Evolutionary conservation across 2,113 vertebrate genomes (phyloP).

Genomic region (Psophia crepitans): DNA sequence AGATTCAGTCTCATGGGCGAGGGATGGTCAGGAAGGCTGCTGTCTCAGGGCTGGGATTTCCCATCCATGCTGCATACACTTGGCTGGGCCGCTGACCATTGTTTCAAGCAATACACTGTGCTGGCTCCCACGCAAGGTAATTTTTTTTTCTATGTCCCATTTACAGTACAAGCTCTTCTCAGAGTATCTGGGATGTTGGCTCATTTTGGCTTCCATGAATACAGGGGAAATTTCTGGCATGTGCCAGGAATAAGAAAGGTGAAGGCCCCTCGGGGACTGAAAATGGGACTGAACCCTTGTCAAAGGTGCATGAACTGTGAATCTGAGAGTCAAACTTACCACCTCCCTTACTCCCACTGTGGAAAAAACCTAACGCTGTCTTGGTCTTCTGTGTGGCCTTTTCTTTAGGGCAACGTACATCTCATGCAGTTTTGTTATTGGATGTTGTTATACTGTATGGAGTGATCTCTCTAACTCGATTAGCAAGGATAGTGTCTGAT

Average conservation of each 20-base stretch:
- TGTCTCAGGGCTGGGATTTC: conserved; percentile 32
- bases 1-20: not conserved
- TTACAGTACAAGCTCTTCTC: conserved; percentile 17
- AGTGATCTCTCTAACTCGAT: not conserved
- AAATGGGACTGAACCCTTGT: not conserved
- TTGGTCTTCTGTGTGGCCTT: not conserved
- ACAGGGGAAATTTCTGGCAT: not conserved
- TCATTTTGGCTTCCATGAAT: not conserved
- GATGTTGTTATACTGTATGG: not conserved
- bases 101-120: not conserved
- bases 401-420: not conserved
- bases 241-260: not conserved
- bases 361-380: not conserved
- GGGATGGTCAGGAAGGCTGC: not conserved
- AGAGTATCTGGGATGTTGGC: not conserved
- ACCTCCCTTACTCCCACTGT: not conserved
- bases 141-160: not conserved
- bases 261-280: not conserved
- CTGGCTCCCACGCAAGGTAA: not conserved
- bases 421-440: not conserved
- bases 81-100: conserved; percentile 29
- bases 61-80: not conserved
- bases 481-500: not conserved
- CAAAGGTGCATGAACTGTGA: not conserved
- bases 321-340: not conserved